A percentile compares a stretch with the other conserved stretches of the same genome.
Conservation (phyloP, 2,888 invertebrate species). For the Serripes groenlandicus region DNA sequence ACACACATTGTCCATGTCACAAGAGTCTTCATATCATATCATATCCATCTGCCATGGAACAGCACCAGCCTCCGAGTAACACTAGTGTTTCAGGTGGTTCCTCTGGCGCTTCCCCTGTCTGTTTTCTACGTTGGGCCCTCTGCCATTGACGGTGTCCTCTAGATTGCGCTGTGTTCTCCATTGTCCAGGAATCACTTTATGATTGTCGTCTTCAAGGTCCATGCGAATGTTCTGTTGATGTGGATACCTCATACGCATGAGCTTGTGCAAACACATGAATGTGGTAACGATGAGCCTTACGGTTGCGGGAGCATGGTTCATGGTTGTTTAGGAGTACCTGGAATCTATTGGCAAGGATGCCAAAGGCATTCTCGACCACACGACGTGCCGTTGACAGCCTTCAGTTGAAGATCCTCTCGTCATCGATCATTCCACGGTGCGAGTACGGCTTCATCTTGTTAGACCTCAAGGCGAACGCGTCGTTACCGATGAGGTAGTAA, state of each 20-base stretch:
- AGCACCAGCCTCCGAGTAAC: slow-evolving; percentile 39
- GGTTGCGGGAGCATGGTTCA: slow-evolving; percentile 49
- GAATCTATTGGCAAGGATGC: slow-evolving; percentile 41
- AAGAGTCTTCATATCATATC: slow-evolving; percentile 25
- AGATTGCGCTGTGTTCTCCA: slow-evolving; percentile 44
- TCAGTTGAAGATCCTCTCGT: slow-evolving; percentile 30
- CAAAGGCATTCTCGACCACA: slow-evolving; percentile 63
- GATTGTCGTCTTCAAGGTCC: slow-evolving; percentile 40
- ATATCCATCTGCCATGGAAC: slow-evolving; percentile 60
- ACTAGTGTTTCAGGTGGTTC: slow-evolving; percentile 53
- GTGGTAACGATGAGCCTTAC: slow-evolving; percentile 43
- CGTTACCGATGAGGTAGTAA: slow-evolving; percentile 45
- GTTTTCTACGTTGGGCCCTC: slow-evolving; percentile 28
- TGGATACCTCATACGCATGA: slow-evolving; percentile 56
- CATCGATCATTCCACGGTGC: slow-evolving; percentile 29
- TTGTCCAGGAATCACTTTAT: slow-evolving; percentile 46
- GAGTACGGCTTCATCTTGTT: slow-evolving; percentile 41
- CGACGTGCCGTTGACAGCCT: slow-evolving; percentile 25
- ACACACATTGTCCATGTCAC: slow-evolving; percentile 39
- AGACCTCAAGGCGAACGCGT: slow-evolving; percentile 40
- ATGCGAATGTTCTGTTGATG: slow-evolving; percentile 40
- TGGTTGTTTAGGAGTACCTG: slow-evolving; percentile 57
- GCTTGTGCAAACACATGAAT: slow-evolving; percentile 56
- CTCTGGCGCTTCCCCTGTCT: slow-evolving; percentile 41
- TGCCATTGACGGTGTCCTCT: slow-evolving; percentile 15